phyloP scores from a whole-genome alignment of 2,797 vertebrate species.

The Neostethus bicornis region DNA sequence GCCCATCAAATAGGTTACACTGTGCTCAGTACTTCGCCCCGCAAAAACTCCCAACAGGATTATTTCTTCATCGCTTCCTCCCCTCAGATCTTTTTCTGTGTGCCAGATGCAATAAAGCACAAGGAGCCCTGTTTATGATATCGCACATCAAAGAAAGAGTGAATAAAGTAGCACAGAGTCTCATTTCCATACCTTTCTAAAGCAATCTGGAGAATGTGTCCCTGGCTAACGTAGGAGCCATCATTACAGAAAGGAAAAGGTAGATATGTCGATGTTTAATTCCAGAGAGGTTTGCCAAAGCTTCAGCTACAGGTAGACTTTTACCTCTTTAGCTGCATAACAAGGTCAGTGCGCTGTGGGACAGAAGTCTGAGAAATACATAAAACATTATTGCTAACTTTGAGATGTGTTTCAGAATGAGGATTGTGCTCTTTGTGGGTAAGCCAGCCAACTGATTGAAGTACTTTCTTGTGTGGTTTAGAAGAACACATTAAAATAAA shows the following conservation, averaged over 20 bases:
- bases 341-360: conserved; percentile 36
- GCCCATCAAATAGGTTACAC: conserved; percentile 60
- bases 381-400: conserved; percentile 26
- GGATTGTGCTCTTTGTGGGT: background rate
- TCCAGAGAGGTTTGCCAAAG: conserved; percentile 15
- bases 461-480: too few species aligned
- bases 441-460: too few species aligned
- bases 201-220: conserved; percentile 51
- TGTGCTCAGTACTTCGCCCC: conserved; percentile 44
- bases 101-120: conserved; percentile 63
- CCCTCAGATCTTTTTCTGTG: conserved; percentile 19
- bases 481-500: too few species aligned
- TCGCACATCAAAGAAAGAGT: conserved; percentile 63
- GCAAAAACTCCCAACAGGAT: conserved; percentile 43
- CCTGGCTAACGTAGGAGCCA: conserved; percentile 26
- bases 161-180: conserved; percentile 55
- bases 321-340: conserved; percentile 36
- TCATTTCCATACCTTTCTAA: conserved; percentile 62
- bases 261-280: conserved; percentile 22
- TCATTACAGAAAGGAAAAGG: conserved; percentile 45
- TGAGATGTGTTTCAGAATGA: conserved; percentile 19
- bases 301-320: conserved; percentile 40
- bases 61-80: conserved; percentile 22
- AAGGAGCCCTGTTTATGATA: conserved; percentile 57
- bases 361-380: conserved; percentile 29